Evolutionary conservation across 1,140 invertebrate species (phyloP).

Genomic region (Drosophila cardini): DNA sequence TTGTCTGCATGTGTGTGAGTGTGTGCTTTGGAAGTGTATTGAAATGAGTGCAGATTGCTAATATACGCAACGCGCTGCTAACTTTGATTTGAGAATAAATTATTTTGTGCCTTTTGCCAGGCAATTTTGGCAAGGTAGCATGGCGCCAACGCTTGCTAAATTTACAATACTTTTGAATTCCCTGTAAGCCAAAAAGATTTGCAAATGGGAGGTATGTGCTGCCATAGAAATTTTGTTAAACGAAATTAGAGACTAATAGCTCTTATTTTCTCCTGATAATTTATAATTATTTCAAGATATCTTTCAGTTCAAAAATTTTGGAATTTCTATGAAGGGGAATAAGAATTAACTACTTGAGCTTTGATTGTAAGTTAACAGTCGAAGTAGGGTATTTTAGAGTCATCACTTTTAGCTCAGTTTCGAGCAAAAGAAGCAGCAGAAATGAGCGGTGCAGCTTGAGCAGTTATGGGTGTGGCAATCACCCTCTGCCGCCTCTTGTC

Average conservation of each 20-base stretch:
- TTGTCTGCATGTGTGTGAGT: constrained; percentile 4
- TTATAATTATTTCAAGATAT: not conserved
- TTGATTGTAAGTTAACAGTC: too few species aligned
- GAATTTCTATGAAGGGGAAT: too few species aligned
- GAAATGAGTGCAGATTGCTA: constrained; percentile 72
- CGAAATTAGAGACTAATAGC: too few species aligned
- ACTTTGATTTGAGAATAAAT: constrained; percentile 83
- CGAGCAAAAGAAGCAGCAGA: not conserved
- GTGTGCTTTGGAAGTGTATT: constrained; percentile 34
- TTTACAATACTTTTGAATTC: constrained; percentile 38
- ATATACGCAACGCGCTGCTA: constrained; percentile 78
- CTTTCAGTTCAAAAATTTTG: too few species aligned
- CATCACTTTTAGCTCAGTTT: not conserved
- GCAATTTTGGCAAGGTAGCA: constrained; percentile 47
- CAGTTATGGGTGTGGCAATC: constrained; percentile 3
- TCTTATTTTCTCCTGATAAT: too few species aligned
- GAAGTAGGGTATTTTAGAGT: not conserved
- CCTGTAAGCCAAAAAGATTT: not conserved
- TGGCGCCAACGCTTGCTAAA: constrained; percentile 37
- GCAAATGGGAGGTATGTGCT: not conserved
- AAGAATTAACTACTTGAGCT: too few species aligned
- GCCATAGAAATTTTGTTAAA: not conserved
- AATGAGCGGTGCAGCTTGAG: not conserved
- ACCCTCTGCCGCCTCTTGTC: not conserved
- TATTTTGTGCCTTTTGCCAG: constrained; percentile 67